Evolutionary conservation across 1,140 invertebrate species (phyloP), one percentile per base, ranked within the genome.

Genomic region (Atopsyche davidsoni): DNA sequence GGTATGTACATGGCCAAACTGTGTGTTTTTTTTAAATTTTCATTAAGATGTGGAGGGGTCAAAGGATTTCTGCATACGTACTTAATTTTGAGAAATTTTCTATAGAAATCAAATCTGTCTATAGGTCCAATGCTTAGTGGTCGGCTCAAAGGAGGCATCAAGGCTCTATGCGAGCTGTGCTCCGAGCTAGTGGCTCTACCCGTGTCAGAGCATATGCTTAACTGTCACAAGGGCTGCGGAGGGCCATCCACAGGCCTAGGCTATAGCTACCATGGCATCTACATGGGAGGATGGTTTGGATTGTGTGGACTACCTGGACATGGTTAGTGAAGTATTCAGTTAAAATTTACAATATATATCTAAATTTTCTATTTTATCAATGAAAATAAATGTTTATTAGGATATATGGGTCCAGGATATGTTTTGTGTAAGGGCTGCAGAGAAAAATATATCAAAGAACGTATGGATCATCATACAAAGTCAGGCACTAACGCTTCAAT

Each of bases 151-250:
- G n/a, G n/a, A n/a, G n/a, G n/a, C n/a, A n/a, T n/a, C n/a, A n/a
- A 28, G 24, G 24, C n/a, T 4, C 64, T 78, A 22, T 98, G 94
- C 66, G 94, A 97, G 65, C 73, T 97, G 14, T 98, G 94, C 63
- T 89, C 86, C 4, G 73, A 82, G 40, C 75, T 76, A 64, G 81
- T 84, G 60, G 79, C 87, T 44, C 81, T 85, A 69, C 57, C 75
- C 51, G 53, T 96, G 0, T 94, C 89, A 0, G 88, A 90, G 57
- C 94, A 98, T 66, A 94, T 98, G 90, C 77, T 86, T 36, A 80
- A 84, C 58, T 69, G 80, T 31, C 94, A 97, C 75, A 86, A 87
- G 2, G 94, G 94, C 1, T 96, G 94, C 68, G 89, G 90, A 0
- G 81, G 81, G 60, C 81, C 87, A 51, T 85, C 90, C n/a, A 81